A percentile compares a stretch with the other conserved stretches of the same genome.
These are phyloP conservation scores for Solenopsis invicta DNA, from an alignment of 1,140 invertebrate genomes.

Conservation along the genomic window DNA sequence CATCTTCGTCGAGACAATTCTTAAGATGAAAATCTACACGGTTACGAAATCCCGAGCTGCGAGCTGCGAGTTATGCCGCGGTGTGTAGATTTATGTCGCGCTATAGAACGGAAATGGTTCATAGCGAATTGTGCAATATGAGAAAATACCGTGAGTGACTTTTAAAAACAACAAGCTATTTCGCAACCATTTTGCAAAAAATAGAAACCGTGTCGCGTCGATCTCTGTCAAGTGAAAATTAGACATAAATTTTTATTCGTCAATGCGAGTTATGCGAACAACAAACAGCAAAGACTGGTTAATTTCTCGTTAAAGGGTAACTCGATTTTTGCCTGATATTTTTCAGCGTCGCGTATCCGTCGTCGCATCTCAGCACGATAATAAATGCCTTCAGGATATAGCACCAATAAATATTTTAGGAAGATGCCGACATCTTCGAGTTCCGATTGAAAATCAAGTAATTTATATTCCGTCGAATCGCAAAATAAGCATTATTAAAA, in stretches of 20 bases:
- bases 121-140: conserved; percentile 28
- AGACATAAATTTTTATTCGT: conserved; percentile 26
- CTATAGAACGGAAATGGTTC: conserved; percentile 5
- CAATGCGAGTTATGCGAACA: neutral
- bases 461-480: conserved; percentile 41
- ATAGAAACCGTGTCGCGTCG: conserved; percentile 15
- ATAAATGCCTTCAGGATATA: conserved; percentile 27
- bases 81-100: neutral
- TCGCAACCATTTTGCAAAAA: conserved; percentile 13
- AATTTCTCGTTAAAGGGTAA: neutral
- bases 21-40: conserved; percentile 3
- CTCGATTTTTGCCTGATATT: neutral
- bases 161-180: neutral
- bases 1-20: conserved; percentile 34
- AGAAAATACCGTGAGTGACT: conserved; percentile 22
- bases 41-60: neutral
- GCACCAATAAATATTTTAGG: conserved; percentile 11
- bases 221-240: conserved; percentile 19
- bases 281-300: neutral
- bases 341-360: neutral
- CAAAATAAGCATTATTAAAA: conserved; percentile 35
- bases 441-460: conserved; percentile 29
- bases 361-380: neutral
- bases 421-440: neutral
- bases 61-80: neutral